Base-by-base conservation (phyloP, 2,797 vertebrate species). In the Garrulus glandarius region DNA sequence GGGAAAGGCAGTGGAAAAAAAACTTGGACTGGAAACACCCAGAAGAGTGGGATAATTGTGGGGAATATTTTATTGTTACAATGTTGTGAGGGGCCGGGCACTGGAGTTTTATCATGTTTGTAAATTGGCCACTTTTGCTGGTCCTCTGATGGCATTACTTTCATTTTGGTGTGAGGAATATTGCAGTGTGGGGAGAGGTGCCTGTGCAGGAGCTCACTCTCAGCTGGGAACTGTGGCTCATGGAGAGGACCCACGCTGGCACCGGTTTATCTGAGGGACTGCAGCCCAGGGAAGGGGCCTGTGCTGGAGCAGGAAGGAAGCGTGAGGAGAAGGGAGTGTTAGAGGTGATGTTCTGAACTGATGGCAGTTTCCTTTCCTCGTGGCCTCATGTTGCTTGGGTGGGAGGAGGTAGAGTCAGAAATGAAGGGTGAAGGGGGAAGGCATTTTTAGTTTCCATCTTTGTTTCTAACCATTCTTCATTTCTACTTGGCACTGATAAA, bases 351-450 rank as follows among this genome's bases (percentile, higher is more conserved):
- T 26, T 37, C 13, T 26, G n/a, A 77, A 29, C 20, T 32, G 27
- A 37, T 12, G 39, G 34, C 4, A 5, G 3, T 24, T 13, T 12
- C 29, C 36, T 14, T 32, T 72, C 49, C 18, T 41, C 36, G 14
- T 12, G 8, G 13, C 15, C 10, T 30, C 1, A 2, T 13, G 5
- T 13, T 3, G 1, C 26, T 34, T 3, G 0, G 6, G 8, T 41
- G 13, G 39, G 16, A 87, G 16, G 57, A 72, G 17, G 43, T 30
- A 27, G 43, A 81, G 9, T 8, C 44, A 57, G 37, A 36, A 76
- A 14, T 15, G 15, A 34, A 59, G 69, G 11, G 8, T 20, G 14
- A 46, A 72, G 13, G 3, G 5, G 8, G 1, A 20, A 30, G 10
- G 8, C 4, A 12, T 15, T 30, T 46, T 46, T 21, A 63, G 10